Base-by-base conservation (phyloP, 2,113 vertebrate species). In the Macroglossus sobrinus region DNA sequence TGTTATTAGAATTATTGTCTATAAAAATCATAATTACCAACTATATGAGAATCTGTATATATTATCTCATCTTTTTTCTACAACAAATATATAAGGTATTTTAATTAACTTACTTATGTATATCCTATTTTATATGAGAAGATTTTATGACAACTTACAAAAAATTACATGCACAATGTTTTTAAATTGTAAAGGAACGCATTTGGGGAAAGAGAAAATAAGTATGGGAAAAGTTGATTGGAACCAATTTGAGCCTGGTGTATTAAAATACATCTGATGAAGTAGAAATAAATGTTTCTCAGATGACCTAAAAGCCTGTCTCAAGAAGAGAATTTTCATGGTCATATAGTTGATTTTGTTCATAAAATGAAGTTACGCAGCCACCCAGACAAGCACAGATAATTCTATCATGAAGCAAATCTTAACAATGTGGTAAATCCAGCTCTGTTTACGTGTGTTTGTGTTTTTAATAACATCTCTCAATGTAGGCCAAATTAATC, bases 381-480 rank as follows among this genome's bases (percentile, higher is more conserved):
- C 26, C 33, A 22, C 7, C 10, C n/a, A 35, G 61, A 78, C 38
- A 74, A 75, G 55, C 66, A 75, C 7, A n/a, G n/a, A 71, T 40
- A n/a, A 26, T 75, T 47, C 55, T 57, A 12, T 38, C 2, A 0
- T 3, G 9, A 84, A 61, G 22, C 47, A 40, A 35, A 71, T 59
- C 24, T 78, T 47, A 55, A 22, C 16, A 5, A 28, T 18, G 66
- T 2, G 15, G 72, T 66, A 75, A 81, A 63, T 78, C 35, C 26
- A 75, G 59, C 40, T 84, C 68, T 76, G 38, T 85, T 64, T n/a
- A 33, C 55, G 8, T 93, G 38, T 55, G 69, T 85, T 47, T 40
- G 7, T 76, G 4, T 88, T 89, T 95, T 79, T 82, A 93, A 89
- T 86, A 90, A 59, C n/a, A 38, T 47, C n/a, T 35, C 45, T 87